Evolutionary conservation across 2,797 vertebrate genomes (phyloP).

Genomic region (Eupleurogrammus muticus): DNA sequence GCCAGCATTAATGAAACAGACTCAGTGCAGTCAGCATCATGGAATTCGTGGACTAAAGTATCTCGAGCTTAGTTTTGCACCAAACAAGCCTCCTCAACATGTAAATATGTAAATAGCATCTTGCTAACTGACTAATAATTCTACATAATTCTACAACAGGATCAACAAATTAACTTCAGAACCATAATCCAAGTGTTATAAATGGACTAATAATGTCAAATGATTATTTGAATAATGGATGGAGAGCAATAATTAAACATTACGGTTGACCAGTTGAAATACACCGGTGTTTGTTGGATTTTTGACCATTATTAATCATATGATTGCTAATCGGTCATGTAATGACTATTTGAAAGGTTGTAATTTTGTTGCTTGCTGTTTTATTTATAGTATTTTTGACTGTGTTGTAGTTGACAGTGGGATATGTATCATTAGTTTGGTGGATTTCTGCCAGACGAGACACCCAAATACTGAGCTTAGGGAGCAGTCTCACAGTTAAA

Average conservation of each 20-base stretch:
- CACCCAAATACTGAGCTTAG: slow-evolving; percentile 60
- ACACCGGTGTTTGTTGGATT: slow-evolving; percentile 33
- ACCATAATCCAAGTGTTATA: slow-evolving; percentile 7
- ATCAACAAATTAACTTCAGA: slow-evolving; percentile 20
- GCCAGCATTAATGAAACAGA: slow-evolving; percentile 12
- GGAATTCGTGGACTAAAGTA: slow-evolving; percentile 11
- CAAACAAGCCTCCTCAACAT: neutral
- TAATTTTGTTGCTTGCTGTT: slow-evolving; percentile 22
- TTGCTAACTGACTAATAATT: neutral
- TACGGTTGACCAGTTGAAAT: slow-evolving; percentile 36
- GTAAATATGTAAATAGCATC: slow-evolving; percentile 16
- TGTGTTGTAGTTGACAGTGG: slow-evolving; percentile 58
- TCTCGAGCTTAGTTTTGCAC: slow-evolving; percentile 9
- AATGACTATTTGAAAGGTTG: neutral
- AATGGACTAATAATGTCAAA: slow-evolving; percentile 33
- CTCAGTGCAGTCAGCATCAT: neutral
- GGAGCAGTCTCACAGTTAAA: slow-evolving; percentile 77
- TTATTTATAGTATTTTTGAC: slow-evolving; percentile 43
- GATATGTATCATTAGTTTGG: slow-evolving; percentile 59
- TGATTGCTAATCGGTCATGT: slow-evolving; percentile 20
- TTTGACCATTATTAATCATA: slow-evolving; percentile 38
- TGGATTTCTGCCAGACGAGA: slow-evolving; percentile 64
- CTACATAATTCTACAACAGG: neutral
- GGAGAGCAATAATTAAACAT: slow-evolving; percentile 23
- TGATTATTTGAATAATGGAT: slow-evolving; percentile 19